Base-by-base conservation (phyloP, 2,888 invertebrate genomes). In the Stenodema calcarata region DNA sequence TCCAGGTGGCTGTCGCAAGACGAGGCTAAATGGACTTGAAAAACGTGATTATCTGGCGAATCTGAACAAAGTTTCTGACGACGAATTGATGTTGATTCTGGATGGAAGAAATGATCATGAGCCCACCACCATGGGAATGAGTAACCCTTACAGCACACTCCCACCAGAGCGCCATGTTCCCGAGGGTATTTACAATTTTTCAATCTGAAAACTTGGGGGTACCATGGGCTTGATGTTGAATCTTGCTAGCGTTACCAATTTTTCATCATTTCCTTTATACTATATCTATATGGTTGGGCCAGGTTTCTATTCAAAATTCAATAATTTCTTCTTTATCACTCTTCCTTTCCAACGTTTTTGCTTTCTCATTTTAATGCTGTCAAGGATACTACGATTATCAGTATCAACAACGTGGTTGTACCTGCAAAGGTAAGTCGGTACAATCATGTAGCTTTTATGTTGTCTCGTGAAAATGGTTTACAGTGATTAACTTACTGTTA, bases 11-110 rank as follows among this genome's bases (percentile, higher is more conserved):
- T n/a, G n/a, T 11, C 62, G 27, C 62, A 18, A 62, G 18, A 18
- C 62, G 11, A 18, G 62, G 18, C 12, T 62, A 12, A 7, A 35
- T 35, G 62, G 62, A 23, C 23, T 62, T 7, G 9, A 73, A 1
- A 16, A 35, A 16, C 73, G 28, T 2, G 1, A 16, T 18, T 73
- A 73, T 18, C 73, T 28, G 0, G 27, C 73, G 35, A 73, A 28
- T 54, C 28, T 47, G n/a, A 80, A 80, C 54, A 47, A 30, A 30
- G 30, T 4, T 3, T 62, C 62, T 18, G 80, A 80, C 30, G 82
- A 82, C 23, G 82, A 82, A 41, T 41, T 82, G 35, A 69, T 82
- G 82, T 23, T 82, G 82, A 82, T 82, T 62, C 62, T 82, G 69
- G 80, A 54, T 30, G 73, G 35, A 41, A 23, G n/a, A 6, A n/a